Evolutionary conservation across 2,113 vertebrate species (phyloP).

Genomic region (Cacatua alba): DNA sequence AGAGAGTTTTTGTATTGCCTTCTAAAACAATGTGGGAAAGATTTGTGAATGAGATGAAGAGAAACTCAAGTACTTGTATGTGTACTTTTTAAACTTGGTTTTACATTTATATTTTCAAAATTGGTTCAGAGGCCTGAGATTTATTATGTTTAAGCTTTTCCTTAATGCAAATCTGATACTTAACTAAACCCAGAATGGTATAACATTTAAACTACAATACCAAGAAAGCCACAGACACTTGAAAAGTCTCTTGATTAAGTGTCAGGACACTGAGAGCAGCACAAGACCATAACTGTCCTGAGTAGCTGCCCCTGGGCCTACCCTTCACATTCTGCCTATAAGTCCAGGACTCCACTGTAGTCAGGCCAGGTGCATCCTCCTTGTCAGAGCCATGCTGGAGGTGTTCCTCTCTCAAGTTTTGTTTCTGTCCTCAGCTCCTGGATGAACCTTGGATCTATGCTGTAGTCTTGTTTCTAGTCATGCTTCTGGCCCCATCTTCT

Average conservation of each 20-base stretch:
- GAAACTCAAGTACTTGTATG: neutral
- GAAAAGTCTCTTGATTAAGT: neutral
- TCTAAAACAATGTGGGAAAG: neutral
- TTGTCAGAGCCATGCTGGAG: neutral
- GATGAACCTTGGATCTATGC: neutral
- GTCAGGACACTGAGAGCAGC: neutral
- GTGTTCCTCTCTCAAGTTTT: neutral
- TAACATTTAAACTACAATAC: neutral
- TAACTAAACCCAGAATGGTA: neutral
- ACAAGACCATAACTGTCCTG: no score
- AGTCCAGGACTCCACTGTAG: neutral
- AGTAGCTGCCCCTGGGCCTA: neutral
- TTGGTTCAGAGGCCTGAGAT: neutral
- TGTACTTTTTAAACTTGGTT: neutral
- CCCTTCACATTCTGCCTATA: fast-evolving
- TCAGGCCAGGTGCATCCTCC: fast-evolving
- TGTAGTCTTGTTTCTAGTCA: neutral
- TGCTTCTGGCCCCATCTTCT: neutral
- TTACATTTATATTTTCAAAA: neutral
- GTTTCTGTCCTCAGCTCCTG: neutral
- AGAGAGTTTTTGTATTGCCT: neutral
- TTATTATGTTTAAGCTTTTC: neutral
- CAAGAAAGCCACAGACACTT: neutral
- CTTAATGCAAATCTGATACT: neutral
- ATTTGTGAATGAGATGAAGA: neutral